These are phyloP conservation scores for Eremophila alpestris DNA, from an alignment of 2,797 vertebrate genomes.

Conservation along the genomic window DNA sequence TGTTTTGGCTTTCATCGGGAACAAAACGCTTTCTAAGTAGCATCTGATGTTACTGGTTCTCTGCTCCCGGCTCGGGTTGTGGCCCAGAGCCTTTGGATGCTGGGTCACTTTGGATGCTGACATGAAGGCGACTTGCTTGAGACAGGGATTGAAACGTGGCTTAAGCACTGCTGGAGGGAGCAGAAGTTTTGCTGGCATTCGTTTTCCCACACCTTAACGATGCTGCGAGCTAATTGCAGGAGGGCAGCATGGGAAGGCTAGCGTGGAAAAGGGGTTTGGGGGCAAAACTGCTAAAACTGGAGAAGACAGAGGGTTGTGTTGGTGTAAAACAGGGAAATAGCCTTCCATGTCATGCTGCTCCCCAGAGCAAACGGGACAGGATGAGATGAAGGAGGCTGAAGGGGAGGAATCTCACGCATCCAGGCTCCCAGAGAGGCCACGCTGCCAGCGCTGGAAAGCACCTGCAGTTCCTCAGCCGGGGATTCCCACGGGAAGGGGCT, in stretches of 20 bases:
- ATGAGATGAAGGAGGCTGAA: not conserved
- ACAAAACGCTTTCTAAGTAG: slow-evolving; percentile 28
- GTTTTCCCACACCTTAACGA: not conserved
- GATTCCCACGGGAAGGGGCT: not conserved
- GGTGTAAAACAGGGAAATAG: not conserved
- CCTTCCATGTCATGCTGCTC: rapidly evolving
- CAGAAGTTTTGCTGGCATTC: not conserved
- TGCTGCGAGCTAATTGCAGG: not conserved
- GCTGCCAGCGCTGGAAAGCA: slow-evolving; percentile 3
- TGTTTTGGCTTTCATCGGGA: not conserved
- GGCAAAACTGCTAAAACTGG: not conserved
- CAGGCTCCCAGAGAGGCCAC: not conserved
- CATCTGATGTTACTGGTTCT: slow-evolving; percentile 7
- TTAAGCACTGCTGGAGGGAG: not conserved
- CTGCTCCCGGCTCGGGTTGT: not conserved
- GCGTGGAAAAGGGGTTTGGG: rapidly evolving
- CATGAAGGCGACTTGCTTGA: not conserved
- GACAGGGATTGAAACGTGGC: not conserved
- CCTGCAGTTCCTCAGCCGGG: not conserved
- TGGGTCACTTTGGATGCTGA: not conserved
- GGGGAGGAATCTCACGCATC: not conserved
- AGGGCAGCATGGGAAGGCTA: rapidly evolving
- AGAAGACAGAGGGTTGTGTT: not conserved
- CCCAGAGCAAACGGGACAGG: rapidly evolving
- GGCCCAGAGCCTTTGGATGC: not conserved